Evolutionary conservation across 35 echinoderm and acorn worm genomes (phyloP), one percentile per base, ranked within the genome.

Genomic region (Apostichopus parvimensis): DNA sequence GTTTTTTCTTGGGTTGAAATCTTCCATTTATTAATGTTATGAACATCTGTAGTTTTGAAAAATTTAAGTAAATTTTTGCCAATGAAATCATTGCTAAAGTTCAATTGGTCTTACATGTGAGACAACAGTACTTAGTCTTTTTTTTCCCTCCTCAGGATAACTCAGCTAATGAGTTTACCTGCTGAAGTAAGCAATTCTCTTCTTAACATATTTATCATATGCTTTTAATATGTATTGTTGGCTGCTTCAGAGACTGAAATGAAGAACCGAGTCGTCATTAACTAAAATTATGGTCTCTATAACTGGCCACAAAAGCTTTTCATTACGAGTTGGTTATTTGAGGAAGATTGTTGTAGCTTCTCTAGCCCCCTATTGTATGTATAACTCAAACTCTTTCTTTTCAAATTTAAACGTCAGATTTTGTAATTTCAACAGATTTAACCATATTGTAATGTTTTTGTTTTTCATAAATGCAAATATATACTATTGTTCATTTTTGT

Each of bases 91-190:
- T 20, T 45, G 78, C 20, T 84, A 17, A 56, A 60, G 20, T 12
- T 58, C 25, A 56, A 59, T 84, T 9, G 58, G 55, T 84, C 81
- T 84, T 84, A 60, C 17, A 56, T 58, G 7, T 6, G 57, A 84
- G 55, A 84, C 81, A 58, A 84, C 81, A 84, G 81, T 84, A 84
- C 81, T 84, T 84, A 84, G 81, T 84, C 81, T n/a, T 84, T 60
- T 84, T n/a, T 84, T 84, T 84, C 52, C 53, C 9, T 80, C 53
- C 81, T 55, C 57, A 45, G 34, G 34, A 4, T 45, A 45, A 45
- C 34, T 45, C 34, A 45, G 34, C 34, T 53, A 1, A n/a, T 59
- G 20, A 22, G 53, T n/a, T 59, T 55, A 58, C 53, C 22, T 45
- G 14, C 9, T 20, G 57, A 84, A 59, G 24, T 56, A 21, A 53